Conservation (phyloP, 1,140 invertebrate species). For the Ostrea edulis region DNA sequence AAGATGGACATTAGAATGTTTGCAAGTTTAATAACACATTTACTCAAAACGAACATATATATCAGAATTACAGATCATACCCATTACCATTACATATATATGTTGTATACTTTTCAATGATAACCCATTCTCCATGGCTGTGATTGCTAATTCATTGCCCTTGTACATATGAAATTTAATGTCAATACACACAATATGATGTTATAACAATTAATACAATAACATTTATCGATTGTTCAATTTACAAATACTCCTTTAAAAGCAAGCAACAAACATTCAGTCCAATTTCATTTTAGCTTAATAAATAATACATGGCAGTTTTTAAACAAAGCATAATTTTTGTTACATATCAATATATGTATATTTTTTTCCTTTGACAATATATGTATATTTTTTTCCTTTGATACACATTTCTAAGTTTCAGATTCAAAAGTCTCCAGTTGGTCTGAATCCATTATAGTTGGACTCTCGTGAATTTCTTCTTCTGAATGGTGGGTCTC, state of each 20-base stretch:
- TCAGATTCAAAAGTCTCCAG: not conserved
- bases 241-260: not conserved
- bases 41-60: not conserved
- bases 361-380: not conserved
- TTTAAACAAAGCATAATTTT: not conserved
- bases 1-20: not conserved
- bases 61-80: not conserved
- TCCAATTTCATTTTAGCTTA: not conserved
- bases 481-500: not conserved
- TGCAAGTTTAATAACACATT: not conserved
- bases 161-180: too few relatives aligned
- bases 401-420: not conserved
- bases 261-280: not conserved
- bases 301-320: conserved; percentile 15
- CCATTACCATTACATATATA: not conserved
- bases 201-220: too few relatives aligned
- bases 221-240: too few relatives aligned
- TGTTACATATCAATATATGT: not conserved
- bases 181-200: too few relatives aligned
- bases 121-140: not conserved
- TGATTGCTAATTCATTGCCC: not conserved
- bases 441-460: not conserved
- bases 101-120: not conserved
- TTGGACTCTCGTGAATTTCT: not conserved
- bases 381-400: not conserved